phyloP scores from a whole-genome alignment of 2,888 invertebrate genomes.

The Epistrophe eligans region DNA sequence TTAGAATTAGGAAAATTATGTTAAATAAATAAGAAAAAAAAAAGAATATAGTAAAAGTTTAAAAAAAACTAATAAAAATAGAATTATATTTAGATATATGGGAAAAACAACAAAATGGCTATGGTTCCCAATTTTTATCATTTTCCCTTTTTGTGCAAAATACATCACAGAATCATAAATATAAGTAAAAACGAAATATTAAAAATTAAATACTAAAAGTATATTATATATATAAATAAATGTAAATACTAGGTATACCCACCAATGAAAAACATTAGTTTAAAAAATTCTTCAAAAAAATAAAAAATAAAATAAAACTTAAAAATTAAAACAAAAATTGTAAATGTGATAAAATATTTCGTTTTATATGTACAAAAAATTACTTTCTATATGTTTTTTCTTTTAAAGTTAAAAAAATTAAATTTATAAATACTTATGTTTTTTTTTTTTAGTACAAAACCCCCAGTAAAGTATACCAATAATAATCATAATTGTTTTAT shows the following conservation, averaged over 20 bases:
- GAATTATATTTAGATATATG: not conserved
- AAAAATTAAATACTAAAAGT: conserved; percentile 22
- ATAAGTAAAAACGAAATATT: not conserved
- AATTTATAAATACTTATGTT: not conserved
- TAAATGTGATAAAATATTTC: conserved; percentile 66
- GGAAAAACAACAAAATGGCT: not conserved
- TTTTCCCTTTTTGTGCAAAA: not conserved
- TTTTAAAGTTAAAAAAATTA: conserved; percentile 17
- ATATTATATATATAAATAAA: not conserved
- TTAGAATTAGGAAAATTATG: conserved; percentile 54
- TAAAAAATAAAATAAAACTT: not conserved
- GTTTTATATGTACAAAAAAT: conserved; percentile 16
- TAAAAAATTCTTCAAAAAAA: conserved; percentile 18
- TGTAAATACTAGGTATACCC: conserved; percentile 52
- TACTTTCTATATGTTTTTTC: not conserved
- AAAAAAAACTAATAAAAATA: not conserved
- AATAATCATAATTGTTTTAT: conserved; percentile 1
- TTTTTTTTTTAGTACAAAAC: conserved; percentile 21
- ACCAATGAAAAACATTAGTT: conserved; percentile 16
- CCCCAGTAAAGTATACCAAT: conserved; percentile 33
- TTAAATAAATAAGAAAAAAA: conserved; percentile 47
- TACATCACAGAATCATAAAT: not conserved
- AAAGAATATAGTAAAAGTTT: conserved; percentile 8
- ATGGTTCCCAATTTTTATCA: not conserved
- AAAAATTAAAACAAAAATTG: conserved; percentile 36